Base-by-base conservation (phyloP, 2,113 vertebrate species). In the Trochalopteron elliotii region DNA sequence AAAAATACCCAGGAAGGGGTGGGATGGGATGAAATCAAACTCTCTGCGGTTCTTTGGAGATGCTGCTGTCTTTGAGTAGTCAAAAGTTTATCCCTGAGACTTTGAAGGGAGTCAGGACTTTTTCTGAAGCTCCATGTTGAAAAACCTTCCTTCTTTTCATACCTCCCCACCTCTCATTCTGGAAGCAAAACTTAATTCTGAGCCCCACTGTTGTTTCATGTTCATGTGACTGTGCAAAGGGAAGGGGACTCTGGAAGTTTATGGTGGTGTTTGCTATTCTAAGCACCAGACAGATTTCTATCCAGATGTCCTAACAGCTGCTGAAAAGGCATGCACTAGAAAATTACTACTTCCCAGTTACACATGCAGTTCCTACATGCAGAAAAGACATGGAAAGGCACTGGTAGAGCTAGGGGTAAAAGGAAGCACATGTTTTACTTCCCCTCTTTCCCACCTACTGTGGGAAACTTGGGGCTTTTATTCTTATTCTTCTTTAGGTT, bases 221-320 rank as follows among this genome's bases (percentile, higher is more conserved):
- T 87, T 74, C 53, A 5, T n/a, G 37, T 55, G 25, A 45, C 59
- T 71, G 28, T 69, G 82, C 60, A 75, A 74, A 91, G 86, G 56
- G 53, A 93, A 59, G 33, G 65, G 25, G 19, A 78, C 69, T 86
- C 42, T 63, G 60, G 37, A 67, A 60, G 88, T 74, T 92, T 89
- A 82, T 61, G 69, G 83, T 86, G 78, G 49, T 28, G 4, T 72
- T 89, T 82, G 70, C 70, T 87, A 2, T 8, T 0, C 56, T 64
- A 37, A 92, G 80, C 45, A 40, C 61, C 92, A 93, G 83, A 90
- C 84, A 72, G n/a, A 25, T 97, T 89, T 78, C 37, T 47, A 83
- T 80, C 81, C 81, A 94, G 91, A 85, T 96, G 90, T 92, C 56
- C 47, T 70, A 90, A 75, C 85, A 92, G 76, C 86, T 97, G 94